Evolutionary conservation across 2,888 invertebrate genomes (phyloP).

Genomic region (Lottia gigantea): DNA sequence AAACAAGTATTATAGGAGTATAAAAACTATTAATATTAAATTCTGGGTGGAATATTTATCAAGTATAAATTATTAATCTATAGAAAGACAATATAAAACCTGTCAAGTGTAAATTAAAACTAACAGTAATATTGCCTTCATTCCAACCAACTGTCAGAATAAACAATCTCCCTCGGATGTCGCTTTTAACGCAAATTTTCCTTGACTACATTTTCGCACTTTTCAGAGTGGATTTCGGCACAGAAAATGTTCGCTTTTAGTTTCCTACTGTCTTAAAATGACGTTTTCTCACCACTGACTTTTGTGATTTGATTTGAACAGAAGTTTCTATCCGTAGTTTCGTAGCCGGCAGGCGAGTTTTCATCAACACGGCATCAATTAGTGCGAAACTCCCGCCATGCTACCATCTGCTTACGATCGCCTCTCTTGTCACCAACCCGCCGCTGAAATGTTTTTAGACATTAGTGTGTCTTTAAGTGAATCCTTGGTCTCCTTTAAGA

Average conservation of each 20-base stretch:
- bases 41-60: no score
- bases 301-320: conserved; percentile 10
- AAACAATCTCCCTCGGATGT: neutral
- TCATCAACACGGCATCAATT: conserved; percentile 8
- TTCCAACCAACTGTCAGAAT: neutral
- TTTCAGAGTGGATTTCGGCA: neutral
- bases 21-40: no score
- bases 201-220: conserved; percentile 2
- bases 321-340: conserved; percentile 9
- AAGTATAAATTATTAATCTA: neutral
- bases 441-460: conserved; percentile 1
- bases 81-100: neutral
- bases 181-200: conserved; percentile 6
- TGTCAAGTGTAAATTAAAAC: neutral
- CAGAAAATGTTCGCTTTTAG: conserved; percentile 9
- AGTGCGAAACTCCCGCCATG: conserved; percentile 7
- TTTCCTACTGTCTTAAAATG: conserved; percentile 5
- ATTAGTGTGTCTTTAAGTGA: no score
- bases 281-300: conserved; percentile 7
- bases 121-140: neutral
- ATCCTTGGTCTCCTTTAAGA: no score
- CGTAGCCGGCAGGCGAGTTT: conserved; percentile 10
- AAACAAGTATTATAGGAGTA: no score
- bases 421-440: neutral
- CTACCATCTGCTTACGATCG: conserved; percentile 10